A percentile compares a stretch with the other conserved stretches of the same genome.
Conservation (phyloP, 1,140 invertebrate genomes). For the Orius laevigatus region DNA sequence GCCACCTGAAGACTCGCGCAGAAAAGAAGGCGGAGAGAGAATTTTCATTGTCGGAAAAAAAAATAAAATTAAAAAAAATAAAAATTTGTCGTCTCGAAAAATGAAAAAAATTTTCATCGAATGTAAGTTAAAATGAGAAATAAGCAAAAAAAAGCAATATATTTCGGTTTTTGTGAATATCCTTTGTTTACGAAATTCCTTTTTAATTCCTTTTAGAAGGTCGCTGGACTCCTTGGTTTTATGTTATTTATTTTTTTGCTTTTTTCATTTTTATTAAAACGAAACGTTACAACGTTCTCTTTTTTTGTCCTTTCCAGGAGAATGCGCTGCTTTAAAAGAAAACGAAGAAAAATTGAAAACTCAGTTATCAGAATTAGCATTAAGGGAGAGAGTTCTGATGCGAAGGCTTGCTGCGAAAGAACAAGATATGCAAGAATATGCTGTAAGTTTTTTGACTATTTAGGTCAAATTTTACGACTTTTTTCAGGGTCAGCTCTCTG, state of each 20-base stretch:
- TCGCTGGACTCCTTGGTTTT: background rate
- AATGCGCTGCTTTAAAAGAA: slow-evolving; percentile 54
- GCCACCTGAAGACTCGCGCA: too few species aligned
- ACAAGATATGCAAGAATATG: slow-evolving; percentile 90
- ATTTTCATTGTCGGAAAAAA: too few species aligned
- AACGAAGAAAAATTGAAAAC: slow-evolving; percentile 65
- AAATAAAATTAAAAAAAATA: too few species aligned
- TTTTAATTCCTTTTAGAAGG: background rate
- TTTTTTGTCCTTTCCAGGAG: slow-evolving; percentile 37
- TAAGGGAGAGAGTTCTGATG: slow-evolving; percentile 80
- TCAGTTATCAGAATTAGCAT: slow-evolving; percentile 66
- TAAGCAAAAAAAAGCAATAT: background rate
- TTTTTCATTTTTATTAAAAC: slow-evolving; percentile 1
- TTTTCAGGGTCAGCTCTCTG: slow-evolving; percentile 74
- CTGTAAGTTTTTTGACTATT: slow-evolving; percentile 44
- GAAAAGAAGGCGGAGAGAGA: too few species aligned
- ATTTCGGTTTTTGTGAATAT: background rate
- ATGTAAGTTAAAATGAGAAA: background rate
- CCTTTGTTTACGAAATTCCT: background rate
- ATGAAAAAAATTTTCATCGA: too few species aligned
- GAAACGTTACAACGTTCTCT: slow-evolving; percentile 2
- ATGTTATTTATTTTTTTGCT: background rate
- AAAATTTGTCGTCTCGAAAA: too few species aligned
- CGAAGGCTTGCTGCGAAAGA: slow-evolving; percentile 84
- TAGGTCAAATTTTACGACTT: slow-evolving; percentile 3